Base-by-base conservation (phyloP, 2,888 invertebrate species). In the Meteorus cinctellus region DNA sequence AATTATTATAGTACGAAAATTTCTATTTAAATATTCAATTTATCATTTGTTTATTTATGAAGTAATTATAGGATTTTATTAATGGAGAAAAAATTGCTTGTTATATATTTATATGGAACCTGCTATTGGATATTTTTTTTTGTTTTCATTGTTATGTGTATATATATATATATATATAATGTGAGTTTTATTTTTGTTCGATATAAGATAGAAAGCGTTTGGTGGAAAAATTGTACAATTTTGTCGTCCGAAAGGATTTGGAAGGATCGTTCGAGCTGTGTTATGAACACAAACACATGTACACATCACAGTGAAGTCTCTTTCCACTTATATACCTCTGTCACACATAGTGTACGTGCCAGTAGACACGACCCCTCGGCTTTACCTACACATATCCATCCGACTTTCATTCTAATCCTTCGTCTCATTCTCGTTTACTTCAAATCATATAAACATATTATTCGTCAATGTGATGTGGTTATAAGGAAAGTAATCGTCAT, bases 341-440 rank as follows among this genome's bases (percentile, higher is more conserved):
- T 60, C 36, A 34, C 67, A n/a, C 51, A 67, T 27, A 63, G 78
- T 62, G 80, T 80, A 82, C 84, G 84, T 84, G 84, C 82, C 81
- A 74, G 77, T 76, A 76, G 78, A 80, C 80, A 75, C 79, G 74
- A 79, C 73, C 81, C 81, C 78, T 78, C 80, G 83, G 84, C 83
- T 85, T 48, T 84, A 85, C 60, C 16, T 72, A 41, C 67, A 51
- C 67, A 8, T 36, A 34, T 66, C 41, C 16, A 6, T 34, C 19
- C 60, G 36, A 19, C 72, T 36, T 36, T 48, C 31, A 14, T 24
- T 27, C 19, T 27, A 41, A 41, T 48, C 55, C 63, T 34, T 48
- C 19, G 34, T 67, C 59, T 62, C 41, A 62, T 31, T 51, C 59
- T 66, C 48, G 34, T 41, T 62, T 51, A 10, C 68, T 27, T 29